Evolutionary conservation across 1,140 invertebrate species (phyloP), one percentile per base, ranked within the genome.

Genomic region (Neotoxoptera formosana): DNA sequence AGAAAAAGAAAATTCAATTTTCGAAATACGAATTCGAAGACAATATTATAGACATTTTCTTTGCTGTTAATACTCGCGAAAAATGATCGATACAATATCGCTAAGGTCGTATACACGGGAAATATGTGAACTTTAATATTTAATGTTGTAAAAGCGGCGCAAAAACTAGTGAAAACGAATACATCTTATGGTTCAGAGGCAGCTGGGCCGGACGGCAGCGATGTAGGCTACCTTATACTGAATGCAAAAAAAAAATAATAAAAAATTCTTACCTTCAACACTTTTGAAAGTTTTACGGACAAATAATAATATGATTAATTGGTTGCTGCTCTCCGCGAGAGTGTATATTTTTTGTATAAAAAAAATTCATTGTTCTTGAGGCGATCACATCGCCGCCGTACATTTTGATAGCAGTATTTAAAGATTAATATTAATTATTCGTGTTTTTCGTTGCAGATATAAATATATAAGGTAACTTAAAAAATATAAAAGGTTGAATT

Each of bases 401-500:
- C 60, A 34, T 76, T 76, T 34, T 76, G n/a, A 34, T 23, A 76
- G n/a, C 60, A 76, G n/a, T n/a, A 14, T 76, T 76, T 76, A 76
- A 76, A 76, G n/a, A 76, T 76, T 76, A 76, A 76, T 76, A n/a
- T 76, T n/a, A 76, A 76, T 76, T 76, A 76, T 17, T n/a, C 60
- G 60, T n/a, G 17, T 76, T 76, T 76, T 76, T 6, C 60, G n/a
- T 76, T 76, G 17, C n/a, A n/a, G 14, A 76, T 76, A 41, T 41
- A n/a, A 6, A 76, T 76, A 41, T 41, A 76, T 76, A 76, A 76
- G 14, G 60, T 76, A 76, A 76, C 60, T 67, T 67, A 76, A 14
- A 48, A 41, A 67, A 76, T 76, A 76, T 76, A 76, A 76, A n/a
- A 76, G 14, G 6, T 3, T 76, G 14, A 76, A n/a, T 76, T n/a